phyloP scores from a whole-genome alignment of 2,113 vertebrate species.

The Tapirus terrestris region DNA sequence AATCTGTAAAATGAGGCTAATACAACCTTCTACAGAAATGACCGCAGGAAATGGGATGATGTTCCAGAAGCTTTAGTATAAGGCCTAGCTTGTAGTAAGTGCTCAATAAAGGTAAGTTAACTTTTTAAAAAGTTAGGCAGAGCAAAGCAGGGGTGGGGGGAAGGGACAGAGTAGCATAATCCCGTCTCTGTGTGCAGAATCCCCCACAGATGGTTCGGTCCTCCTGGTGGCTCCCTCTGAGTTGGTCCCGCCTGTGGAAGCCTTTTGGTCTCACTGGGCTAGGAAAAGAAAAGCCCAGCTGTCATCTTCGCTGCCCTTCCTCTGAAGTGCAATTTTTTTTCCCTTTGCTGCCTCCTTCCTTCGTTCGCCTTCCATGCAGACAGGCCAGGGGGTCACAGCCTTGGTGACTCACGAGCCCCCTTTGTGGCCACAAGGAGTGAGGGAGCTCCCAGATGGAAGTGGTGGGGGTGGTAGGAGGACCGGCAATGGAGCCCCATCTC shows the following conservation, averaged over 20 bases:
- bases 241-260: neutral
- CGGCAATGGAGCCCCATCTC: neutral
- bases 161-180: accelerated
- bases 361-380: neutral
- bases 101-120: neutral
- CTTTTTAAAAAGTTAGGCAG: neutral
- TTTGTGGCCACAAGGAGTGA: accelerated
- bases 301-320: neutral
- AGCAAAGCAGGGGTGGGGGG: neutral
- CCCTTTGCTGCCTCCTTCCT: neutral
- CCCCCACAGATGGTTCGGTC: accelerated
- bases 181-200: accelerated
- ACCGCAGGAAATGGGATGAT: neutral
- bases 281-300: neutral
- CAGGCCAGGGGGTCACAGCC: neutral
- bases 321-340: neutral
- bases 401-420: accelerated
- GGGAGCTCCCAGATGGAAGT: too few species aligned
- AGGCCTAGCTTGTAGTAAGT: neutral
- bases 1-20: neutral
- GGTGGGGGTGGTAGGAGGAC: accelerated
- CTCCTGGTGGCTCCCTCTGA: neutral
- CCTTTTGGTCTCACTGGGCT: neutral
- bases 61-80: neutral
- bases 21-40: neutral